A percentile compares a stretch with the other conserved stretches of the same genome.
Conservation (phyloP, 2,113 vertebrate species). For the Petroica traversi region DNA sequence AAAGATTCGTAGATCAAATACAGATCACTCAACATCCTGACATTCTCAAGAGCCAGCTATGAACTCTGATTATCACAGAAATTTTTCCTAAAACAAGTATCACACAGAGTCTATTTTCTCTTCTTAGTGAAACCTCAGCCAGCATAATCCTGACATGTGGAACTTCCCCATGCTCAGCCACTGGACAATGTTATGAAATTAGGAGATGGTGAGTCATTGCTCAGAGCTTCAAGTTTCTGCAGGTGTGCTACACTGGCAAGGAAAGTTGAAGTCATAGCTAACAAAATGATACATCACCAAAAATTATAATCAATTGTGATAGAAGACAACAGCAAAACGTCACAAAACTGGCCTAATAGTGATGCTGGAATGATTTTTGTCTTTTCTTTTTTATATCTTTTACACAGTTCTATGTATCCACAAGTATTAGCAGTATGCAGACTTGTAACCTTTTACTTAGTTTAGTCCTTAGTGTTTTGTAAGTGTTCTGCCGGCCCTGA, state of each 20-base stretch:
- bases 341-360: background rate
- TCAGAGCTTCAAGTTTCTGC: background rate
- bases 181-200: background rate
- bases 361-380: no score
- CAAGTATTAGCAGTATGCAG: no score
- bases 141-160: background rate
- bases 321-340: background rate
- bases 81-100: conserved; percentile 13
- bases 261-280: background rate
- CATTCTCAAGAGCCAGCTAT: conserved; percentile 36
- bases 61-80: conserved; percentile 36
- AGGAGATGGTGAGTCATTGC: background rate
- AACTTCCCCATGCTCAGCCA: background rate
- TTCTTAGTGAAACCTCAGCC: background rate
- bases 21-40: conserved; percentile 63
- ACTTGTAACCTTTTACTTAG: no score
- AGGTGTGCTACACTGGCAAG: background rate
- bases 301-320: background rate
- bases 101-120: conserved; percentile 18
- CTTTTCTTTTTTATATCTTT: no score
- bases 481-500: no score
- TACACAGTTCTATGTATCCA: no score
- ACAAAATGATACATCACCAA: fast-evolving
- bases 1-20: conserved; percentile 60
- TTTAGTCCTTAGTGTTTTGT: no score